Evolutionary conservation across 2,113 vertebrate species (phyloP).

Genomic region (Neomonachus schauinslandi): DNA sequence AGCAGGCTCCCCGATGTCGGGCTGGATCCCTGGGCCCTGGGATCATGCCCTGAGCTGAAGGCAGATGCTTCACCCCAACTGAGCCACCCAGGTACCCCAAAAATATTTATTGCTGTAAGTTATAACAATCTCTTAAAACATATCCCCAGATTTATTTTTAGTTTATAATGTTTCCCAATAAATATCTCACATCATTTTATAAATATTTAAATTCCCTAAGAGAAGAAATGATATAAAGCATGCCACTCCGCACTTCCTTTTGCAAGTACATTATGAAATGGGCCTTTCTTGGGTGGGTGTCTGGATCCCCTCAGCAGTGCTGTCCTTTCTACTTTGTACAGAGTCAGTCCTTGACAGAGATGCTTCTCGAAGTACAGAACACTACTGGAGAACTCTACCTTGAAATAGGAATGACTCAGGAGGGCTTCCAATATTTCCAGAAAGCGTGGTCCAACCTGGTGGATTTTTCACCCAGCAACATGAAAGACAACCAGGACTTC

Average conservation of each 20-base stretch:
- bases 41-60: too few species aligned
- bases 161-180: neutral
- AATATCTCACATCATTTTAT: neutral
- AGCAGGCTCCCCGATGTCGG: too few species aligned
- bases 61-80: too few species aligned
- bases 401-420: slow-evolving; percentile 11
- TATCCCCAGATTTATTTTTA: neutral
- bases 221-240: neutral
- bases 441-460: slow-evolving; percentile 20
- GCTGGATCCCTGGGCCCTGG: too few species aligned
- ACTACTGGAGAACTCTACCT: slow-evolving; percentile 7
- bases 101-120: neutral
- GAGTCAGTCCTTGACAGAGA: neutral
- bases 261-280: neutral
- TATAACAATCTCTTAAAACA: neutral
- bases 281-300: accelerated
- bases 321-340: neutral
- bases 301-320: neutral
- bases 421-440: slow-evolving; percentile 51
- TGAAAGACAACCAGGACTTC: neutral
- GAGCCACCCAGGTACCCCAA: too few species aligned
- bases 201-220: neutral
- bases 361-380: slow-evolving; percentile 57
- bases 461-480: neutral
- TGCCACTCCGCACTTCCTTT: neutral